These are phyloP conservation scores for Proisotoma minuta DNA, from an alignment of 2,888 invertebrate genomes.

Conservation along the genomic window DNA sequence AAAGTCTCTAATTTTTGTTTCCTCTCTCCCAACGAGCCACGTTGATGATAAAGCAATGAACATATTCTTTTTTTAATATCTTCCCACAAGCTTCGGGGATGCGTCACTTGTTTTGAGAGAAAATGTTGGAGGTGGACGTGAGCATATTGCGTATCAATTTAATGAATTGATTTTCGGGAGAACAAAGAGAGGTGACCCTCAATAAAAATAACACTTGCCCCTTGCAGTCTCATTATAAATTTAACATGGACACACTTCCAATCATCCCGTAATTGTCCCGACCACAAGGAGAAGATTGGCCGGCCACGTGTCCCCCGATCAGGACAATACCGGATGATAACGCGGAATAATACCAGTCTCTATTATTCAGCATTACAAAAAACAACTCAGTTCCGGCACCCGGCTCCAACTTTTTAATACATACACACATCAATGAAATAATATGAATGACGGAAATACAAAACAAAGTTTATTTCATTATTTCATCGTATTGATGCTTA, in stretches of 20 bases:
- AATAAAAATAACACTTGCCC: constrained; percentile 3
- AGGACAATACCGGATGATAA: too few relatives aligned
- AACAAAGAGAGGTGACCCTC: not conserved
- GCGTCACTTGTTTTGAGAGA: too few relatives aligned
- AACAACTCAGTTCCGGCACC: constrained; percentile 20
- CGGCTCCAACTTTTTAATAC: constrained; percentile 3
- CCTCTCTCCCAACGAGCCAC: not conserved
- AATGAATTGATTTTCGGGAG: constrained; percentile 1
- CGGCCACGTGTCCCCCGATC: too few relatives aligned
- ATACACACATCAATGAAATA: not conserved
- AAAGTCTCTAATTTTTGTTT: constrained; percentile 3
- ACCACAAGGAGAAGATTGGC: constrained; percentile 12
- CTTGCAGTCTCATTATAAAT: constrained; percentile 5
- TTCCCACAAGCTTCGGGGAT: too few relatives aligned
- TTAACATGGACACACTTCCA: constrained; percentile 4
- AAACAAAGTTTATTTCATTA: too few relatives aligned
- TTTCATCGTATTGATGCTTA: too few relatives aligned
- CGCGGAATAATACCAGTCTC: too few relatives aligned
- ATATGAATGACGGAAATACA: too few relatives aligned
- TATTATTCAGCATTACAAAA: too few relatives aligned
- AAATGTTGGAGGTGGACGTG: not conserved
- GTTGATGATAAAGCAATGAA: too few relatives aligned
- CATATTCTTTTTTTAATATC: too few relatives aligned
- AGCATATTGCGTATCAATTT: not conserved
- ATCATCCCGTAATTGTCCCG: constrained; percentile 6